Evolutionary conservation across 2,113 vertebrate species (phyloP).

Genomic region (Panurus biarmicus): DNA sequence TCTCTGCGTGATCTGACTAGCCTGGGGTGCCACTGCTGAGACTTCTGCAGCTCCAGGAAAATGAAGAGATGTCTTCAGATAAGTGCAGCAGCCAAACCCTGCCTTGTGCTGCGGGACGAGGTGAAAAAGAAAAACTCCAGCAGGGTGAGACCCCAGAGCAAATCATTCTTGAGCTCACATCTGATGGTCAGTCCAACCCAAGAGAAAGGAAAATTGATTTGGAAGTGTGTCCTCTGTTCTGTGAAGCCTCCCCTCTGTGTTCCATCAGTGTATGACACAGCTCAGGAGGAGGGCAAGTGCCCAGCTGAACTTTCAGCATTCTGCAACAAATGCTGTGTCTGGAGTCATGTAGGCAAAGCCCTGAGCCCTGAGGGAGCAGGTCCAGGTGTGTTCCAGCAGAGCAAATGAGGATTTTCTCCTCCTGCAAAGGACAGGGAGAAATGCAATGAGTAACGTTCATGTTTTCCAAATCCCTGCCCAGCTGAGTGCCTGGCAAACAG

Average conservation of each 20-base stretch:
- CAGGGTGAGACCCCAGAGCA: neutral
- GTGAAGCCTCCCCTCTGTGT: neutral
- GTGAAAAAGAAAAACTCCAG: neutral
- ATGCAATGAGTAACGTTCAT: fast-evolving
- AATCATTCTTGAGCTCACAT: neutral
- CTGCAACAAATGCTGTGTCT: neutral
- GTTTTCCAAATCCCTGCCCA: neutral
- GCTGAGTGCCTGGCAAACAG: neutral
- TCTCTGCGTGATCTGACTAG: neutral
- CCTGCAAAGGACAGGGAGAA: neutral
- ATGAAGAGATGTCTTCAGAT: neutral
- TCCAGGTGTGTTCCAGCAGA: neutral
- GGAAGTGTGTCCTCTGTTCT: neutral
- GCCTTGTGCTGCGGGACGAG: neutral
- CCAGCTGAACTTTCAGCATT: fast-evolving
- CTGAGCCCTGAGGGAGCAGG: neutral
- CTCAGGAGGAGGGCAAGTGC: neutral
- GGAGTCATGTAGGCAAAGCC: neutral
- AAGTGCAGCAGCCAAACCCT: neutral
- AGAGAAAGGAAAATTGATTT: neutral
- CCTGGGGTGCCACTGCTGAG: neutral
- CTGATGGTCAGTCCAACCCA: neutral
- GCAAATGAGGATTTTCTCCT: neutral
- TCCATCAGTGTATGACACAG: neutral
- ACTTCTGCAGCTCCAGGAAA: neutral